These are phyloP conservation scores for Indri indri DNA, from an alignment of 2,113 vertebrate genomes.

Conservation along the genomic window DNA sequence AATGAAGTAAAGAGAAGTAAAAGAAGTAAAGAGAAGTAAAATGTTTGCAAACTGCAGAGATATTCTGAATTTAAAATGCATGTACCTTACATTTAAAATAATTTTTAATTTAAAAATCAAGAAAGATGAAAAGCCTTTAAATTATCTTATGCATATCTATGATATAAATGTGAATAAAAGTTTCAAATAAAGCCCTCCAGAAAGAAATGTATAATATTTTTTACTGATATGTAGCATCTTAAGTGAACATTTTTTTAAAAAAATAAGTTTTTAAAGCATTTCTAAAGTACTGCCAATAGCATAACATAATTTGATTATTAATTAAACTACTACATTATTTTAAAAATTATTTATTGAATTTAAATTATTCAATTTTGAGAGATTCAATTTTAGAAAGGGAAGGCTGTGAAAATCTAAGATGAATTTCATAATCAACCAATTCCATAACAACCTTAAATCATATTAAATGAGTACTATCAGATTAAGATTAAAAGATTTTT, in stretches of 20 bases:
- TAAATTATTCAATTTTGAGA: constrained; percentile 2
- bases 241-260: neutral
- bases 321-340: constrained; percentile 7
- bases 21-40: constrained; percentile 25
- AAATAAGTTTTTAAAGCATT: constrained; percentile 44
- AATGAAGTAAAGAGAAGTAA: no score
- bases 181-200: neutral
- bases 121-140: constrained; percentile 38
- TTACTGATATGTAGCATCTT: neutral
- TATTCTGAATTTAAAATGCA: constrained; percentile 38
- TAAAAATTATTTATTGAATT: neutral
- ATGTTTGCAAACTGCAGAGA: neutral
- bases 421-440: neutral
- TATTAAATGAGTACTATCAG: neutral
- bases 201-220: neutral
- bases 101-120: constrained; percentile 44
- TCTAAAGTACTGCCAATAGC: neutral
- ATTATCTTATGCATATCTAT: constrained; percentile 4
- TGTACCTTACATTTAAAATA: neutral
- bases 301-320: neutral
- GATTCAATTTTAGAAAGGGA: neutral
- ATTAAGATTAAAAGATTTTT: neutral
- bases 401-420: constrained; percentile 15
- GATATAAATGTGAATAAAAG: neutral
- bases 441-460: constrained; percentile 31